Conservation (phyloP, 2,113 vertebrate genomes). For the Alethe diademata region DNA sequence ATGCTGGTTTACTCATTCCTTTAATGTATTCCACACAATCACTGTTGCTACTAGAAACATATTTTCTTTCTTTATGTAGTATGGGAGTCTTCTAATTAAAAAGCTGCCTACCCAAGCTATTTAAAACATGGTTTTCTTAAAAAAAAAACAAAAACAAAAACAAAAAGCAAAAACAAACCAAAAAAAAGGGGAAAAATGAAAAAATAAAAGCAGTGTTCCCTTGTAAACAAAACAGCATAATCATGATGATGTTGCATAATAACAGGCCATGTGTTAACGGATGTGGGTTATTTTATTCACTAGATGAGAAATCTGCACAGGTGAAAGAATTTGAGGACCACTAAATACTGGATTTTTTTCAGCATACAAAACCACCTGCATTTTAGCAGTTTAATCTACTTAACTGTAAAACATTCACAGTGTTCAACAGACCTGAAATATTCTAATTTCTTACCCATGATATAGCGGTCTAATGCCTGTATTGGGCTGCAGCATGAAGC, state of each 20-base stretch:
- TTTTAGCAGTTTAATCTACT: slow-evolving; percentile 17
- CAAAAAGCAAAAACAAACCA: fast-evolving
- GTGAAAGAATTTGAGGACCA: slow-evolving; percentile 8
- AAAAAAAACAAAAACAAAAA: neutral
- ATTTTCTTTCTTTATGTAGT: neutral
- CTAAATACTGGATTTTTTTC: neutral
- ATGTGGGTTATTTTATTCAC: slow-evolving; percentile 9
- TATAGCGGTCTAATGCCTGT: neutral
- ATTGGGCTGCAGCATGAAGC: neutral
- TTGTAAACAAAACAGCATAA: neutral
- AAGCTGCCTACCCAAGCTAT: neutral
- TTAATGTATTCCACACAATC: neutral
- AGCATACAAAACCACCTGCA: neutral
- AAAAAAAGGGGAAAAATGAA: fast-evolving
- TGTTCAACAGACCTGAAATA: slow-evolving; percentile 35
- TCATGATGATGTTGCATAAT: neutral
- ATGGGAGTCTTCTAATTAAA: neutral
- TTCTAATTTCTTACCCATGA: neutral
- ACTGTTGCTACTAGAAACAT: neutral
- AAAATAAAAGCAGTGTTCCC: neutral
- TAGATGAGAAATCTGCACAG: neutral
- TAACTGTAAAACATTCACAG: slow-evolving; percentile 22
- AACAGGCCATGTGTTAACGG: neutral
- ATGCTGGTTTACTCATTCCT: slow-evolving; percentile 6
- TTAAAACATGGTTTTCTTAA: neutral